Evolutionary conservation across 2,797 vertebrate genomes (phyloP), one percentile per base, ranked within the genome.

Genomic region (Dipus sagitta): DNA sequence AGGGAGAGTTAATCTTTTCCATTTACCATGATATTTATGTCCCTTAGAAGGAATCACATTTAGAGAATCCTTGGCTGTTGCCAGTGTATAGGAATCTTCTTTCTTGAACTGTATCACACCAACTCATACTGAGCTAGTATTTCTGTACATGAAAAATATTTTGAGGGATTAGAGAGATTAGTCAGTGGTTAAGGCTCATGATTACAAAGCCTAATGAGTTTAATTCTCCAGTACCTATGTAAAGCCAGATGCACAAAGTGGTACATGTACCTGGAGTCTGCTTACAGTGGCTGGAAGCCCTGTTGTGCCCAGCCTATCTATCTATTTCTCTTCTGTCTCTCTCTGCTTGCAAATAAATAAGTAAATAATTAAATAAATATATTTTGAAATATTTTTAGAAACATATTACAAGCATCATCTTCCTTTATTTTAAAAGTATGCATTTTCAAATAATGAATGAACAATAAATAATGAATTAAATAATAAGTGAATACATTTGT

Each of bases 11-110:
- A 92, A 81, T 32, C 24, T 30, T 83, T 94, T 93, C 89, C 85
- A 91, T 92, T 96, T 93, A 86, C 92, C 54, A 85, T 74, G 76
- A 47, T 91, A 91, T 89, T 94, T 95, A 94, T 30, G 32, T 64
- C 79, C 79, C 72, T 68, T 76, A 68, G 79, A 64, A 92, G 94
- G 92, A 95, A 85, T 88, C 54, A 60, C 86, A 81, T 79, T 79
- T 38, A 65, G n/a, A 60, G 86, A 91, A 89, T 60, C 47, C 47
- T n/a, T 80, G 47, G 26, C 47, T 68, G 86, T 84, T 86, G 17
- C 28, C 68, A 68, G 13, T 26, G 3, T 79, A 38, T 68, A 75
- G 60, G 30, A 94, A 79, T 13, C 14, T 72, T 95, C 83, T 80
- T 54, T 18, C 74, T 74, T 87, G 64, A 91, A 89, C 20, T 82